phyloP scores from a whole-genome alignment of 2,888 invertebrate species.

The Tenthredo mesomela region DNA sequence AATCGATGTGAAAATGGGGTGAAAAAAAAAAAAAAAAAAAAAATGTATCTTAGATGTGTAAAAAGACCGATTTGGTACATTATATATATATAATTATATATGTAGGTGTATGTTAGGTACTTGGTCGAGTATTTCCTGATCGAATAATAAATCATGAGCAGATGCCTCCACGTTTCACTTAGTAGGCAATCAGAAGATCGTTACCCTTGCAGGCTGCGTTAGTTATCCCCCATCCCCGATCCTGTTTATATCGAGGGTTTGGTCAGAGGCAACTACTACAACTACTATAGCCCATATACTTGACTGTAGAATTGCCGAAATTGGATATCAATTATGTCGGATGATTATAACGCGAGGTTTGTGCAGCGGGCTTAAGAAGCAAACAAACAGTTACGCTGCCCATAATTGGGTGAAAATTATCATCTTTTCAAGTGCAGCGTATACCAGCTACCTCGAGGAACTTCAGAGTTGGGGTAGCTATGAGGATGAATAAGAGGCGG shows the following conservation, averaged over 20 bases:
- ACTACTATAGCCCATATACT: background rate
- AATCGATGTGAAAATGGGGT: no score
- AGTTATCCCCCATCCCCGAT: background rate
- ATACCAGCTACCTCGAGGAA: background rate
- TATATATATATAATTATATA: no score
- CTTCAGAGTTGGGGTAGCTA: background rate
- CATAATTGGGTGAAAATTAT: slow-evolving; percentile 70
- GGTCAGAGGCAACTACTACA: background rate
- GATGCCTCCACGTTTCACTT: slow-evolving; percentile 50
- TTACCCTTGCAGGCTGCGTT: slow-evolving; percentile 46
- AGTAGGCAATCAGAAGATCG: slow-evolving; percentile 51
- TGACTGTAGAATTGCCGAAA: slow-evolving; percentile 59
- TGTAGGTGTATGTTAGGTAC: no score
- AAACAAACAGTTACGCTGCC: slow-evolving; percentile 68
- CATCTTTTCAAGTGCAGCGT: slow-evolving; percentile 11
- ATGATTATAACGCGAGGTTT: slow-evolving; percentile 69
- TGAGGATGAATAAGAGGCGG: background rate
- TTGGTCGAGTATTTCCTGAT: background rate
- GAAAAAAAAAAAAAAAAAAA: no score
- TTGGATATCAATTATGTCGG: slow-evolving; percentile 70
- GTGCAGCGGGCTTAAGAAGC: slow-evolving; percentile 59
- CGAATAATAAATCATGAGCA: slow-evolving; percentile 47
- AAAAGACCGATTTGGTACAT: no score
- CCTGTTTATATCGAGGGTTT: background rate
- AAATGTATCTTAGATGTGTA: no score